These are phyloP conservation scores for Corbicula japonica DNA, from an alignment of 2,888 invertebrate genomes.

Conservation along the genomic window DNA sequence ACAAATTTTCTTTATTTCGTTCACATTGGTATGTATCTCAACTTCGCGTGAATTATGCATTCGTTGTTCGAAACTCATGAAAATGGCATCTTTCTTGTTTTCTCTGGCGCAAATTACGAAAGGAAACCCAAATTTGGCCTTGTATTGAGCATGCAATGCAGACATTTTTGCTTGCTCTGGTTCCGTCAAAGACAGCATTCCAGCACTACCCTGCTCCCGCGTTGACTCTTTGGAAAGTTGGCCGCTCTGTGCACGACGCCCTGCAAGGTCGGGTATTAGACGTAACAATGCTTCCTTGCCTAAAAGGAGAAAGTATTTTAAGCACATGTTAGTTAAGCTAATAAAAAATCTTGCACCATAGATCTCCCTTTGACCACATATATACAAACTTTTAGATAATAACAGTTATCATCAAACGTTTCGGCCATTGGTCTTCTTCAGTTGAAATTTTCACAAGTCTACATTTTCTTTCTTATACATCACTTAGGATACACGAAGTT, in stretches of 20 bases:
- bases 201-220: constrained; percentile 70
- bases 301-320: constrained; percentile 41
- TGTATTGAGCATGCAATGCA: constrained; percentile 68
- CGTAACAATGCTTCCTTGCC: constrained; percentile 76
- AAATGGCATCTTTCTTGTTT: constrained; percentile 76
- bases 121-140: constrained; percentile 75
- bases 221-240: constrained; percentile 70
- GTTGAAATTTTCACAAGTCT: not conserved
- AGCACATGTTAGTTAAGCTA: not conserved
- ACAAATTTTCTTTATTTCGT: constrained; percentile 77
- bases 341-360: not conserved
- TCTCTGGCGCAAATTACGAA: constrained; percentile 77
- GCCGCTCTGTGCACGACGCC: constrained; percentile 64
- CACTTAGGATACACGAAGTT: no score
- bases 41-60: constrained; percentile 54
- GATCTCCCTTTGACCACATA: not conserved
- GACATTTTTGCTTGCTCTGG: constrained; percentile 64
- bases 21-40: constrained; percentile 69
- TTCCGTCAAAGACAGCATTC: constrained; percentile 63
- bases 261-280: constrained; percentile 76
- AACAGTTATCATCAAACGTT: not conserved
- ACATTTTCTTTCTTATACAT: no score
- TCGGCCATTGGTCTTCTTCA: not conserved
- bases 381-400: not conserved
- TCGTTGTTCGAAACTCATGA: constrained; percentile 66